phyloP scores from a whole-genome alignment of 2,113 vertebrate species.

The Prunella himalayana region DNA sequence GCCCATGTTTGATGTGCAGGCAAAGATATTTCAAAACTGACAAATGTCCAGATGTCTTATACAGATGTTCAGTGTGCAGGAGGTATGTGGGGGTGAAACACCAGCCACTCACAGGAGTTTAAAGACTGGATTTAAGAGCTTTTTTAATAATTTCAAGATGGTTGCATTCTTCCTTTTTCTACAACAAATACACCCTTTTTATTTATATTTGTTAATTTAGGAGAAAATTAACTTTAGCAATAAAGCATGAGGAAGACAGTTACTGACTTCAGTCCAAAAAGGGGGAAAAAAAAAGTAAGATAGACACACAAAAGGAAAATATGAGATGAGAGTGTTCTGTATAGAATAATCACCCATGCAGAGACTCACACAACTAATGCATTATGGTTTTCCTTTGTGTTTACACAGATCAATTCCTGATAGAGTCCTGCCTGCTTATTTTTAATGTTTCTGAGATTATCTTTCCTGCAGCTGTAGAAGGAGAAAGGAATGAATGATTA shows the following conservation, averaged over 20 bases:
- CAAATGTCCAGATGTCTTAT: background rate
- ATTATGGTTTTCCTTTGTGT: background rate
- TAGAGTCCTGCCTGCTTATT: background rate
- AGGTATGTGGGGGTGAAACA: background rate
- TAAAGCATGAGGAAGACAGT: background rate
- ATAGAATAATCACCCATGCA: background rate
- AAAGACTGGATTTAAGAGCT: background rate
- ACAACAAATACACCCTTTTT: background rate
- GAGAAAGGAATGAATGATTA: background rate
- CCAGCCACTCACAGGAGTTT: background rate
- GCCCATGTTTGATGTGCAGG: background rate
- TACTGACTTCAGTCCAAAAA: background rate
- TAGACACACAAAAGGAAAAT: background rate
- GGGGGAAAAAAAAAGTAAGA: background rate
- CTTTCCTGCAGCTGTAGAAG: background rate
- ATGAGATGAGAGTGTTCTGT: background rate
- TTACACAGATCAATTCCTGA: background rate
- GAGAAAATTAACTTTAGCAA: background rate
- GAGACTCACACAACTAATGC: background rate
- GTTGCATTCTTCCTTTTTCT: background rate
- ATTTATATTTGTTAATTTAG: background rate
- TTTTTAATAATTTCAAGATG: background rate
- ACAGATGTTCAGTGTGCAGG: background rate
- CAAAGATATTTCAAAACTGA: background rate
- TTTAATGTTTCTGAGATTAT: background rate